phyloP scores from a whole-genome alignment of 2,888 invertebrate genomes.

The Rhagium mordax region DNA sequence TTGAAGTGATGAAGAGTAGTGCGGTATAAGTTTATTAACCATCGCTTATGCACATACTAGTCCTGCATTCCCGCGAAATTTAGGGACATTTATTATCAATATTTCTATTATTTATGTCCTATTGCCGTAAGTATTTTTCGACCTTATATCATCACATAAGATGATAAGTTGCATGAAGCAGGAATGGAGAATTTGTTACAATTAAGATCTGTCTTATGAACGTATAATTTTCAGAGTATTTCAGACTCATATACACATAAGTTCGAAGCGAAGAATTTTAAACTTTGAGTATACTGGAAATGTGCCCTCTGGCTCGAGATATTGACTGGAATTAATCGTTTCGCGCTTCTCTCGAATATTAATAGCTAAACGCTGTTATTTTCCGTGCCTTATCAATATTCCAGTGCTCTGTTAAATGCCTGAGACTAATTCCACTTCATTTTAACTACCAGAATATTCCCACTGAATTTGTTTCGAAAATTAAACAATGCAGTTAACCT shows the following conservation, averaged over 20 bases:
- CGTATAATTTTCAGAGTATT: too few relatives aligned
- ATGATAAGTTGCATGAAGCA: too few relatives aligned
- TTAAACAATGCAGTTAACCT: conserved; percentile 43
- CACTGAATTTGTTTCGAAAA: conserved; percentile 40
- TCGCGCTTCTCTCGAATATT: conserved; percentile 49
- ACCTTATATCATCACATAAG: too few relatives aligned
- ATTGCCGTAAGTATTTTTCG: too few relatives aligned
- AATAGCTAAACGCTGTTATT: conserved; percentile 50
- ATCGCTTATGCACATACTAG: too few relatives aligned
- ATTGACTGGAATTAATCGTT: conserved; percentile 51
- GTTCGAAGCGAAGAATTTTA: conserved; percentile 28
- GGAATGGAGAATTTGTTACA: too few relatives aligned
- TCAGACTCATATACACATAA: neutral
- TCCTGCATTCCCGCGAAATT: too few relatives aligned
- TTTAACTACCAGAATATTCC: conserved; percentile 42
- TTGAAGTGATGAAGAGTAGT: too few relatives aligned
- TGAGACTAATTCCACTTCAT: conserved; percentile 50
- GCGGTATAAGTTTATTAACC: too few relatives aligned
- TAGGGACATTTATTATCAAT: too few relatives aligned
- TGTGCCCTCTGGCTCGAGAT: conserved; percentile 43
- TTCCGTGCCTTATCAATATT: conserved; percentile 56
- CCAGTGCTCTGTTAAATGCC: conserved; percentile 48
- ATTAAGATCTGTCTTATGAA: too few relatives aligned
- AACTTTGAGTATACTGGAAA: conserved; percentile 41
- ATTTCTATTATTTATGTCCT: too few relatives aligned